Evolutionary conservation across 2,113 vertebrate genomes (phyloP).

Genomic region (Plecturocebus donacophilus): DNA sequence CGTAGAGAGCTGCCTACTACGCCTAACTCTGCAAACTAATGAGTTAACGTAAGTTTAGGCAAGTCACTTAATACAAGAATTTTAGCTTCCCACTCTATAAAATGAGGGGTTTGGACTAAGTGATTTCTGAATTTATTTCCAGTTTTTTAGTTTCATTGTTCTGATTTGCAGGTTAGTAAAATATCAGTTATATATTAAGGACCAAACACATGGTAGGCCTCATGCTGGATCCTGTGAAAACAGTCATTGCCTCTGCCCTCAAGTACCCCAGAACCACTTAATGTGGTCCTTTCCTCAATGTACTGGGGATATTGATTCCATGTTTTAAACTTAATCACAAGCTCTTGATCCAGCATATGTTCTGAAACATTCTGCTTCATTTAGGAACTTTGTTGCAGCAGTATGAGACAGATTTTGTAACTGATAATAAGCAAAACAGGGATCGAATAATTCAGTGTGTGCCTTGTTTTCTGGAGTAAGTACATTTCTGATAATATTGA

Average conservation of each 20-base stretch:
- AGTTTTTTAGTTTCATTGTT: background rate
- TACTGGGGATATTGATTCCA: background rate
- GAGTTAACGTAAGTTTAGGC: background rate
- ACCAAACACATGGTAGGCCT: fast-evolving
- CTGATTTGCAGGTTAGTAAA: background rate
- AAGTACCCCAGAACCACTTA: background rate
- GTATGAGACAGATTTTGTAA: background rate
- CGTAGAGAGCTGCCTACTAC: no score
- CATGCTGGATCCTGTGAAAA: background rate
- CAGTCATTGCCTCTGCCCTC: background rate
- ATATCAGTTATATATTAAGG: background rate
- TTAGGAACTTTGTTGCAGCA: background rate
- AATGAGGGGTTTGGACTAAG: background rate
- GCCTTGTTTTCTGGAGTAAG: background rate
- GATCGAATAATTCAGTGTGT: background rate
- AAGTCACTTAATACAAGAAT: background rate
- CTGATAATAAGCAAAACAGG: background rate
- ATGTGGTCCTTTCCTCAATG: fast-evolving
- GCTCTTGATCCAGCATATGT: background rate
- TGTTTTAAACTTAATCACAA: background rate
- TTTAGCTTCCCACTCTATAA: background rate
- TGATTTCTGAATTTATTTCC: background rate
- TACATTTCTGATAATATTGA: background rate
- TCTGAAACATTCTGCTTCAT: background rate
- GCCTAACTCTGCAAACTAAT: background rate